These are phyloP conservation scores for Sebastes matsubarae DNA, from an alignment of 2,797 vertebrate species.

Conservation along the genomic window DNA sequence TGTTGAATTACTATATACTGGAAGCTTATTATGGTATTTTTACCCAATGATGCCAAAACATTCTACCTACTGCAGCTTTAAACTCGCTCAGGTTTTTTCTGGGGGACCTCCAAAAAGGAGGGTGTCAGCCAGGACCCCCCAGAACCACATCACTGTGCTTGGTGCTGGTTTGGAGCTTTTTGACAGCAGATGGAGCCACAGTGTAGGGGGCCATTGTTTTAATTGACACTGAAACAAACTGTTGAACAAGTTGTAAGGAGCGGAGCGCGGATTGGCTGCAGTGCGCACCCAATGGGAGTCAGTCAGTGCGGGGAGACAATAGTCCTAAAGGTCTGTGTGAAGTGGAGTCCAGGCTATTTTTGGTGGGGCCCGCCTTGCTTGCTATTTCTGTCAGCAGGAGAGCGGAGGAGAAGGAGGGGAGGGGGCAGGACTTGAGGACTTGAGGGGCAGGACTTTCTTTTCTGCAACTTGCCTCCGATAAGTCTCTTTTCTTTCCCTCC, in stretches of 20 bases:
- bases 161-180: neutral
- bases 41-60: no score
- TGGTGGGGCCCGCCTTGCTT: conserved; percentile 80
- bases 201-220: conserved; percentile 17
- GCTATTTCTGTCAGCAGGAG: conserved; percentile 84
- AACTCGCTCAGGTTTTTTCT: neutral
- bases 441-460: conserved; percentile 68
- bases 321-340: conserved; percentile 67
- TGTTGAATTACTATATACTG: no score
- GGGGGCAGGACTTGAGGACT: conserved; percentile 51
- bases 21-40: no score
- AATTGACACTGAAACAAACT: conserved; percentile 6
- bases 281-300: conserved; percentile 52
- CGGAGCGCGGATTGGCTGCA: conserved; percentile 59
- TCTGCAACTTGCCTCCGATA: conserved; percentile 68
- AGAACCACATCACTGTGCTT: neutral
- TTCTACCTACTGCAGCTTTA: no score
- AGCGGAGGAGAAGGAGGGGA: conserved; percentile 43
- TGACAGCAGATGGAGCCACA: conserved; percentile 80
- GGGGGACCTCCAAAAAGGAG: neutral
- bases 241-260: conserved; percentile 2
- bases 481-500: conserved; percentile 53
- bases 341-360: conserved; percentile 84
- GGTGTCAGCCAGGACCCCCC: neutral
- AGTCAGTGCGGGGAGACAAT: conserved; percentile 69